phyloP scores from a whole-genome alignment of 2,888 invertebrate genomes.

The Sarcophaga caerulescens region DNA sequence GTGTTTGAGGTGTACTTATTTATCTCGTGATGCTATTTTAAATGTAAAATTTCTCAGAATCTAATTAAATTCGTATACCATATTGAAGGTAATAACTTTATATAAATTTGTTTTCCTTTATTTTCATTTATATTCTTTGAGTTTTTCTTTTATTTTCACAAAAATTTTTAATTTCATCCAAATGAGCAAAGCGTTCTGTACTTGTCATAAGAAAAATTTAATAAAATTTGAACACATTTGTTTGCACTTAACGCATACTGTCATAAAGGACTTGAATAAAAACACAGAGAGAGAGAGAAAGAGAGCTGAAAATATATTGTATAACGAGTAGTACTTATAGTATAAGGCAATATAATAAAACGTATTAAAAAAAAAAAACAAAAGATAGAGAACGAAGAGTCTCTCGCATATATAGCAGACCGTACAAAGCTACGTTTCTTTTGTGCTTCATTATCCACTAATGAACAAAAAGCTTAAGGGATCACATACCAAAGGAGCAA shows the following conservation, averaged over 20 bases:
- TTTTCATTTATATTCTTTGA: too few relatives aligned
- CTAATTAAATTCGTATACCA: background rate
- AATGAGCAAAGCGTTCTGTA: background rate
- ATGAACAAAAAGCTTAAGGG: slow-evolving; percentile 76
- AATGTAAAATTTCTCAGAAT: background rate
- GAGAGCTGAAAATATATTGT: slow-evolving; percentile 4
- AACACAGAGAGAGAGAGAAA: background rate
- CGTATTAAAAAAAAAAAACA: background rate
- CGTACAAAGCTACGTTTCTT: slow-evolving; percentile 45
- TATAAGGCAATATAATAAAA: background rate
- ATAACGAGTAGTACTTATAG: slow-evolving; percentile 6
- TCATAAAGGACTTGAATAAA: slow-evolving; percentile 22
- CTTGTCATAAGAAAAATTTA: slow-evolving; percentile 41
- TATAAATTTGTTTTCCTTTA: background rate
- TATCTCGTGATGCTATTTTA: background rate
- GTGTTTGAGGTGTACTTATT: too few relatives aligned
- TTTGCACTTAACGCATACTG: slow-evolving; percentile 56
- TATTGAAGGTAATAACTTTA: too few relatives aligned
- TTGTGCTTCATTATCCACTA: slow-evolving; percentile 76
- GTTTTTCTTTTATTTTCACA: background rate
- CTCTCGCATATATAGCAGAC: slow-evolving; percentile 27
- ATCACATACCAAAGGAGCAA: slow-evolving; percentile 46
- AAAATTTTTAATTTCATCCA: slow-evolving; percentile 24
- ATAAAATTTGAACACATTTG: slow-evolving; percentile 58
- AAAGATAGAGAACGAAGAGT: background rate